A percentile compares a stretch with the other conserved stretches of the same genome.
Conservation (phyloP, 64 coral and sea anemone genomes). For the Actinia equina region DNA sequence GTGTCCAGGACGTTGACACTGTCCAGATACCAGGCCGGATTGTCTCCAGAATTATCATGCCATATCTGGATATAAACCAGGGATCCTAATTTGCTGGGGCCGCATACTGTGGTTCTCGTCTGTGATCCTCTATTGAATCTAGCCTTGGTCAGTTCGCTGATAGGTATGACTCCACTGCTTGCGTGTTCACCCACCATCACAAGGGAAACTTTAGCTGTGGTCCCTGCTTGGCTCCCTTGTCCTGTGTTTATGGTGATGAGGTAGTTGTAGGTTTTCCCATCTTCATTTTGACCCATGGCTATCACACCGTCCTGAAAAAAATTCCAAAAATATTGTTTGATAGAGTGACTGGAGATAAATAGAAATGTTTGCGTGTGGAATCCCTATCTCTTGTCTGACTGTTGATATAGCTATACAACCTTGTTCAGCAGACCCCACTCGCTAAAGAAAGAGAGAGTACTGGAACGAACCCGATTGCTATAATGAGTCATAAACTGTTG, state of each 20-base stretch:
- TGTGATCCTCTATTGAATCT: conserved; percentile 49
- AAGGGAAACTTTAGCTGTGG: conserved; percentile 62
- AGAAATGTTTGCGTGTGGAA: too few species aligned
- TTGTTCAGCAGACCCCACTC: too few species aligned
- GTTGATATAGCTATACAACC: too few species aligned
- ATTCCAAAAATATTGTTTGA: neutral
- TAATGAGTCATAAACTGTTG: too few species aligned
- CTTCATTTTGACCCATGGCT: conserved; percentile 19
- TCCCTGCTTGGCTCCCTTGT: conserved; percentile 51
- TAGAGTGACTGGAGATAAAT: too few species aligned
- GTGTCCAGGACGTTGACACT: conserved; percentile 54
- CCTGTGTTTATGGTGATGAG: conserved; percentile 58
- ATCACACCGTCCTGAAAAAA: conserved; percentile 42
- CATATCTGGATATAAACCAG: conserved; percentile 70
- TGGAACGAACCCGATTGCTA: too few species aligned
- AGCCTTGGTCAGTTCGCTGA: conserved; percentile 47
- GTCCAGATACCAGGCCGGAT: conserved; percentile 62
- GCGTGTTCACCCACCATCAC: conserved; percentile 45
- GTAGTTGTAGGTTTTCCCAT: conserved; percentile 32
- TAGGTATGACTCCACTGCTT: conserved; percentile 41
- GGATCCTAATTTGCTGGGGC: conserved; percentile 48
- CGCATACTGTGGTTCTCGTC: conserved; percentile 17
- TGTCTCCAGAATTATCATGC: conserved; percentile 76
- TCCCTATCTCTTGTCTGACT: too few species aligned
- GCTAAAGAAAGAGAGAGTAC: too few species aligned